Conservation (phyloP, 2,797 vertebrate genomes). For the Pitangus sulphuratus region DNA sequence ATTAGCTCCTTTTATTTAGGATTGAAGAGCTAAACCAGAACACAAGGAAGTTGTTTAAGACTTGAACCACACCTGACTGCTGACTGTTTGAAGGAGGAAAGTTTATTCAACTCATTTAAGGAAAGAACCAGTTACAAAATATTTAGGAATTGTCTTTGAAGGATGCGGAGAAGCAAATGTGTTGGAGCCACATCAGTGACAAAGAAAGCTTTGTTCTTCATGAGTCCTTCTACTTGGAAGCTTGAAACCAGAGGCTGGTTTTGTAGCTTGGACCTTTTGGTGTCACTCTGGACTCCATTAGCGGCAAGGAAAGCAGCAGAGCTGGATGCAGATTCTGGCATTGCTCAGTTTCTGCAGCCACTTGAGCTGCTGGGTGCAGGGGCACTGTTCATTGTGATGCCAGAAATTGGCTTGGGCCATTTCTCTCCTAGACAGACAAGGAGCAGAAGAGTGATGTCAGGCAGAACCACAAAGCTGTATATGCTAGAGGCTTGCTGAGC, state of each 20-base stretch:
- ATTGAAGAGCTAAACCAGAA: neutral
- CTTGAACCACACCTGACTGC: neutral
- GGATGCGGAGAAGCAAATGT: neutral
- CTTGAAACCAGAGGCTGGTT: neutral
- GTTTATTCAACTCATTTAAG: neutral
- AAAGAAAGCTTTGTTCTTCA: neutral
- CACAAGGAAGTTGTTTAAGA: neutral
- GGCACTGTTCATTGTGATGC: neutral
- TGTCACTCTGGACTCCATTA: neutral
- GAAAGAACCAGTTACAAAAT: neutral
- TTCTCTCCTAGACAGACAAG: neutral
- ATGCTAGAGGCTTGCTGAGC: neutral
- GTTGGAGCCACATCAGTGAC: neutral
- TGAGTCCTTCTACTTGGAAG: neutral
- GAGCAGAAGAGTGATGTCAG: neutral
- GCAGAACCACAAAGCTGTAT: neutral
- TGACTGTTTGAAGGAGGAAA: neutral
- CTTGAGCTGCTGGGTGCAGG: fast-evolving
- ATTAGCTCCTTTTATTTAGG: neutral
- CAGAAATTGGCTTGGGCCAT: neutral
- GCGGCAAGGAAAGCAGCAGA: neutral
- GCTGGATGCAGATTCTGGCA: neutral
- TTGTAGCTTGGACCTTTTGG: neutral
- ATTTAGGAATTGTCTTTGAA: neutral
- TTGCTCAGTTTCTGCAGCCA: neutral